Conservation (phyloP, 2,888 invertebrate species). For the Tenthredo distinguenda region DNA sequence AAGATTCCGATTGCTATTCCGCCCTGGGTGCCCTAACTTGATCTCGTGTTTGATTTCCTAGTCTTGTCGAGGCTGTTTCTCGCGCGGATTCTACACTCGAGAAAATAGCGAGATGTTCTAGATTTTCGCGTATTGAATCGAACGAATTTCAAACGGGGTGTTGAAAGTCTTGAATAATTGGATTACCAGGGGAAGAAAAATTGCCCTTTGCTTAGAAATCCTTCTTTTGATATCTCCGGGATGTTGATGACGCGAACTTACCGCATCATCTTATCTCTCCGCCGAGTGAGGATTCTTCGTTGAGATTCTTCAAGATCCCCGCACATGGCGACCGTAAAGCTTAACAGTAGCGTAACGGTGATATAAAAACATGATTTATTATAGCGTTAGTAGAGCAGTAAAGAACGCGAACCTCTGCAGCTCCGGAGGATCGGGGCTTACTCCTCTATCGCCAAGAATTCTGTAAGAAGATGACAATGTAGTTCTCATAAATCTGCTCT, state of each 20-base stretch:
- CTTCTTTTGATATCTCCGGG: not conserved
- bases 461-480: constrained; percentile 10
- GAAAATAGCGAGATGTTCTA: not conserved
- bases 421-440: not conserved
- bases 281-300: not conserved
- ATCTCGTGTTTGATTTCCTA: constrained; percentile 46
- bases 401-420: not conserved
- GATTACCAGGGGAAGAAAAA: not conserved
- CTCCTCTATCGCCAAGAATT: not conserved
- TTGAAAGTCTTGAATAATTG: not conserved
- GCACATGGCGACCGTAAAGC: constrained; percentile 39
- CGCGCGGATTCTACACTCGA: not conserved
- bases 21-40: constrained; percentile 20
- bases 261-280: not conserved
- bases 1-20: constrained; percentile 46
- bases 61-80: not conserved
- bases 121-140: not conserved
- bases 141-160: not conserved
- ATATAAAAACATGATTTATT: constrained; percentile 47
- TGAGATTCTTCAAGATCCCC: constrained; percentile 28
- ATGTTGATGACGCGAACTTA: not conserved
- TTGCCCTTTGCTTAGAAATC: not conserved
- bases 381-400: constrained; percentile 21
- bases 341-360: constrained; percentile 20
- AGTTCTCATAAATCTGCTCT: not conserved